Conservation (phyloP, 2,888 invertebrate species). For the Nebria salina region DNA sequence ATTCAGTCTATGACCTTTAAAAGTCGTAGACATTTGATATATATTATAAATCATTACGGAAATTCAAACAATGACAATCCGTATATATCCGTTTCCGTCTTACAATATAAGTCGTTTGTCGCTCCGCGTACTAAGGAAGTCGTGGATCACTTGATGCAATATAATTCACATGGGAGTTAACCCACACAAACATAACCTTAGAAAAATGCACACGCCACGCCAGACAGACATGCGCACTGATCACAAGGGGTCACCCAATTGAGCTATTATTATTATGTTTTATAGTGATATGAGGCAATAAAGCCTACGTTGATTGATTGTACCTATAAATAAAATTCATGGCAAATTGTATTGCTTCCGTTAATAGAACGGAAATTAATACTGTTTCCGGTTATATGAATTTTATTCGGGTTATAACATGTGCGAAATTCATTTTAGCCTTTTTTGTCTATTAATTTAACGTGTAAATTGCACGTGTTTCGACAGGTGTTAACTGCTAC, state of each 20-base stretch:
- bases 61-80: not conserved
- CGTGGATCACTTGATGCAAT: slow-evolving; percentile 28
- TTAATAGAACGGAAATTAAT: slow-evolving; percentile 49
- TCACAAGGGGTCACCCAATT: slow-evolving; percentile 13
- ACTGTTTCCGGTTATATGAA: slow-evolving; percentile 43
- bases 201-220: not conserved
- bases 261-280: slow-evolving; percentile 26
- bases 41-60: not conserved
- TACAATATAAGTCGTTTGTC: slow-evolving; percentile 1
- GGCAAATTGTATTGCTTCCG: slow-evolving; percentile 49
- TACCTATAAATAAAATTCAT: slow-evolving; percentile 14
- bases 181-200: not conserved
- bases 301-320: slow-evolving; percentile 31
- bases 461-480: slow-evolving; percentile 5
- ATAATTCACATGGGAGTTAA: slow-evolving; percentile 27
- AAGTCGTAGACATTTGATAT: not conserved
- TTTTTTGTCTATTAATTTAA: not conserved
- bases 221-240: slow-evolving; percentile 12
- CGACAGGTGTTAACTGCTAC: slow-evolving; percentile 28
- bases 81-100: slow-evolving; percentile 1
- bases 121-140: slow-evolving; percentile 24
- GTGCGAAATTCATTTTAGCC: not conserved
- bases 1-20: not conserved
- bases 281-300: not conserved
- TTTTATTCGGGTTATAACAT: not conserved